Conservation (phyloP, 1,140 invertebrate genomes). For the Pseudomyrmex cubaensis region DNA sequence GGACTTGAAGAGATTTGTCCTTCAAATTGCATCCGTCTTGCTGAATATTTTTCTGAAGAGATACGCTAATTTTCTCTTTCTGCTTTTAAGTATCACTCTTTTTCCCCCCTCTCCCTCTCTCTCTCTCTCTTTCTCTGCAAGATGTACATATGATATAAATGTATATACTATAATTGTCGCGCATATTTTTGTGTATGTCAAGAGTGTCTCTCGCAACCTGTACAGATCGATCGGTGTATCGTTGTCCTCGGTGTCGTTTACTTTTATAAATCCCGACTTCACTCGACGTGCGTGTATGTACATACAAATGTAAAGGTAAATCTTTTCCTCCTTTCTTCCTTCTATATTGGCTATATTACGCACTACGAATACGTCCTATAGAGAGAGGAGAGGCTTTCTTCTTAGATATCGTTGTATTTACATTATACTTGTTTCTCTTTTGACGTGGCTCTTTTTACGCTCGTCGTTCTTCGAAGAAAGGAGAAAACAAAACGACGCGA, state of each 20-base stretch:
- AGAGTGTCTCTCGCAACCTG: conserved; percentile 23
- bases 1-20: conserved; percentile 14
- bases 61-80: background rate
- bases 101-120: background rate
- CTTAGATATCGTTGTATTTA: conserved; percentile 10
- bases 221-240: conserved; percentile 48
- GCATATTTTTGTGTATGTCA: conserved; percentile 37
- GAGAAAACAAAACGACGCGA: background rate
- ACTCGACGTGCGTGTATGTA: background rate
- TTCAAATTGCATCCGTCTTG: conserved; percentile 35
- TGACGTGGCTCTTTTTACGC: conserved; percentile 7
- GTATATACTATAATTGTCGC: conserved; percentile 55
- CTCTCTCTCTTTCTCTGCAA: background rate
- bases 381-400: conserved; percentile 18
- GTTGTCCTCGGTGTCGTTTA: conserved; percentile 34
- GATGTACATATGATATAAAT: conserved; percentile 52
- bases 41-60: conserved; percentile 35
- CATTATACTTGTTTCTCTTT: conserved; percentile 4
- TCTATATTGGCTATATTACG: background rate
- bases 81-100: no score
- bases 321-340: background rate
- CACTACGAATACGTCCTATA: conserved; percentile 27
- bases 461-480: conserved; percentile 5
- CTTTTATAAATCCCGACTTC: conserved; percentile 37
- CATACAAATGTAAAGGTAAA: conserved; percentile 1